These are phyloP conservation scores for Oxytorus armatus DNA, from an alignment of 2,888 invertebrate genomes.

Conservation along the genomic window DNA sequence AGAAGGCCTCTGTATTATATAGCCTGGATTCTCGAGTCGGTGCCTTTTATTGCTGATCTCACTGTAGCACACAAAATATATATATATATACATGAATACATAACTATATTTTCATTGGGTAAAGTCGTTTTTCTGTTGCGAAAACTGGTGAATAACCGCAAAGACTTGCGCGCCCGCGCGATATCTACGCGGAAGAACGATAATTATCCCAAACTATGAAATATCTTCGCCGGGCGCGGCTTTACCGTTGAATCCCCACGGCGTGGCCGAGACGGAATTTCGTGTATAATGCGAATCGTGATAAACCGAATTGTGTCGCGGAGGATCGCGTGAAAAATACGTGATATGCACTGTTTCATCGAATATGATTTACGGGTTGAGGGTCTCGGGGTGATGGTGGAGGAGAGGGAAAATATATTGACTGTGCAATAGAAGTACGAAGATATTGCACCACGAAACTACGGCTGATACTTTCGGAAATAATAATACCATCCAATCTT, in stretches of 20 bases:
- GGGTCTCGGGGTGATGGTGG: no score
- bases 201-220: slow-evolving; percentile 65
- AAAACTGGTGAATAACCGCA: slow-evolving; percentile 41
- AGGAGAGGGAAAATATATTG: slow-evolving; percentile 2
- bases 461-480: slow-evolving; percentile 27
- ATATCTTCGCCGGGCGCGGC: slow-evolving; percentile 64
- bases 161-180: slow-evolving; percentile 39
- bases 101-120: no score
- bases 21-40: slow-evolving; percentile 31
- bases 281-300: slow-evolving; percentile 62
- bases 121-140: slow-evolving; percentile 26
- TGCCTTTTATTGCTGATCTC: slow-evolving; percentile 51
- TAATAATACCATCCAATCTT: slow-evolving; percentile 34
- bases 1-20: slow-evolving; percentile 35
- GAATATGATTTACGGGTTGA: no score
- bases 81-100: neutral
- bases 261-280: slow-evolving; percentile 15
- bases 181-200: slow-evolving; percentile 64
- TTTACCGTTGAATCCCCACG: neutral
- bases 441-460: slow-evolving; percentile 17
- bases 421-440: slow-evolving; percentile 3
- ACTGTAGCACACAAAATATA: slow-evolving; percentile 11
- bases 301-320: slow-evolving; percentile 30
- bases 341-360: slow-evolving; percentile 53
- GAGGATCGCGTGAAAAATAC: slow-evolving; percentile 37